Evolutionary conservation across 1,140 invertebrate genomes (phyloP).

Genomic region (Pissodes strobi): DNA sequence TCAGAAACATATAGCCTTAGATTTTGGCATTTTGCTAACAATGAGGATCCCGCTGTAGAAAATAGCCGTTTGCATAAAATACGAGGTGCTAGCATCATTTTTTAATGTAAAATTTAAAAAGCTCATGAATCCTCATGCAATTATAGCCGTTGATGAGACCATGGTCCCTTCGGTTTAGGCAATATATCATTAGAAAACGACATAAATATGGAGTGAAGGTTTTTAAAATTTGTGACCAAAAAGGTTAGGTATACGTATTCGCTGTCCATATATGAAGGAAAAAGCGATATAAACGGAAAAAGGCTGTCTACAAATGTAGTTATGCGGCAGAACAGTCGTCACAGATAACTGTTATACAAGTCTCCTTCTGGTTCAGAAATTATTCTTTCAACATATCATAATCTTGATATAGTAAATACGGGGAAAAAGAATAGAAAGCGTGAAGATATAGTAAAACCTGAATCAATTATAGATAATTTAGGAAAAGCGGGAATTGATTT

Average conservation of each 20-base stretch:
- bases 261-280: slow-evolving; percentile 46
- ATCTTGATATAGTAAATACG: too few species aligned
- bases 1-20: too few species aligned
- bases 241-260: slow-evolving; percentile 50
- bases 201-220: slow-evolving; percentile 48
- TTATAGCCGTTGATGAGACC: slow-evolving; percentile 11
- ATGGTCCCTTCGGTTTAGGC: slow-evolving; percentile 22
- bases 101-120: slow-evolving; percentile 8
- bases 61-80: slow-evolving; percentile 13
- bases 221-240: slow-evolving; percentile 47
- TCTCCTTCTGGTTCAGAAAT: not conserved
- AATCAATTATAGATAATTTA: too few species aligned
- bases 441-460: too few species aligned
- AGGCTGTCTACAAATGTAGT: not conserved
- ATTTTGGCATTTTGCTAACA: slow-evolving; percentile 7
- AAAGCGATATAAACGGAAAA: not conserved
- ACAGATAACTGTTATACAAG: slow-evolving; percentile 7
- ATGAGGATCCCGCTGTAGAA: not conserved
- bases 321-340: slow-evolving; percentile 26
- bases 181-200: slow-evolving; percentile 21
- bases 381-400: not conserved
- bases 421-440: too few species aligned
- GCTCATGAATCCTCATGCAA: not conserved
- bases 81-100: not conserved
- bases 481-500: too few species aligned